These are phyloP conservation scores for Thalassarche chlororhynchos DNA, from an alignment of 2,113 vertebrate genomes.

Conservation along the genomic window DNA sequence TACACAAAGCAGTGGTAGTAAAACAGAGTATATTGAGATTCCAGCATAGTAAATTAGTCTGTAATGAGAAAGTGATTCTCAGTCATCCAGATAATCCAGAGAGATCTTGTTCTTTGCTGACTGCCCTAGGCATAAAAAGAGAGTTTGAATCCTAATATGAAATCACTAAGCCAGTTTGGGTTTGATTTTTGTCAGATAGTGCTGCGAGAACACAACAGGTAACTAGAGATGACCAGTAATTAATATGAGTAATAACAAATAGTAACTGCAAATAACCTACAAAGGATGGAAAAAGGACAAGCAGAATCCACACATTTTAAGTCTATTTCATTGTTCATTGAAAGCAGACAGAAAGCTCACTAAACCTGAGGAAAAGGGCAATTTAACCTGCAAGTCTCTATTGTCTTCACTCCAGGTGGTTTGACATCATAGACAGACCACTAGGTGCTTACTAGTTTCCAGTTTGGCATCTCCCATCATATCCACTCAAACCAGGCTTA, in stretches of 20 bases:
- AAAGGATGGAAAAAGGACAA: background rate
- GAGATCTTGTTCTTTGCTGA: background rate
- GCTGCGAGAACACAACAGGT: background rate
- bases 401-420: background rate
- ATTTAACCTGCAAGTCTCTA: background rate
- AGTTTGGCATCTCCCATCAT: background rate
- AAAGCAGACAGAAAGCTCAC: background rate
- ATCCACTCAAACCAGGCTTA: background rate
- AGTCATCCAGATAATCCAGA: background rate
- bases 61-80: conserved; percentile 32
- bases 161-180: background rate
- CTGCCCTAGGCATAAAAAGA: background rate
- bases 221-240: background rate
- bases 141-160: background rate
- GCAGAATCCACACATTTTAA: background rate
- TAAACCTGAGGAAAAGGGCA: background rate
- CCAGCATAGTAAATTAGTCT: conserved; percentile 6
- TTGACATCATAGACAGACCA: background rate
- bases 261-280: background rate
- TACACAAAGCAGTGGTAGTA: background rate
- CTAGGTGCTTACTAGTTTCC: background rate
- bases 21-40: background rate
- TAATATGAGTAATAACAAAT: background rate
- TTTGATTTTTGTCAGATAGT: background rate
- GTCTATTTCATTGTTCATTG: background rate